Percentiles rank a stretch among this genome's conserved stretches.
phyloP scores from a whole-genome alignment of 2,888 invertebrate genomes.

The Cristatella mucedo region DNA sequence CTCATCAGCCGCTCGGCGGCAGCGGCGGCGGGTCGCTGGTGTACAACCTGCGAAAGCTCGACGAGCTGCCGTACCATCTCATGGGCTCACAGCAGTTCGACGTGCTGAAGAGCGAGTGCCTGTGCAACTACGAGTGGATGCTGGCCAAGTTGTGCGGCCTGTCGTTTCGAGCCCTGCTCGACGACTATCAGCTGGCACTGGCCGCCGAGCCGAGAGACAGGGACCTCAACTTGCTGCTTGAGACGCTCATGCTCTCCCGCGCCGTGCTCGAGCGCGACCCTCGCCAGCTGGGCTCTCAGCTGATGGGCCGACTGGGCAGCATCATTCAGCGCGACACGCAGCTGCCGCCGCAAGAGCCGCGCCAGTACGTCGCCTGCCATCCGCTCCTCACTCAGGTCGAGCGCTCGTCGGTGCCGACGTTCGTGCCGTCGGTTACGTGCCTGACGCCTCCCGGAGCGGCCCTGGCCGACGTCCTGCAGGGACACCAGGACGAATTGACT shows the following conservation, averaged over 20 bases:
- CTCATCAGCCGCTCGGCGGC: too few relatives aligned
- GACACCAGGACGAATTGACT: constrained; percentile 29
- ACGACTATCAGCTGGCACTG: constrained; percentile 51
- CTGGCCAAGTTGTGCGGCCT: constrained; percentile 62
- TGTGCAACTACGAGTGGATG: constrained; percentile 62
- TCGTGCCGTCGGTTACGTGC: constrained; percentile 29
- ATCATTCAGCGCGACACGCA: constrained; percentile 27
- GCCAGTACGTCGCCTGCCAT: constrained; percentile 24
- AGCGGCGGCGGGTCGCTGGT: too few relatives aligned
- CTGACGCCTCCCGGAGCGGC: constrained; percentile 28
- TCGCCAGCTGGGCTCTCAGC: constrained; percentile 60
- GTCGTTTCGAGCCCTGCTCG: constrained; percentile 56
- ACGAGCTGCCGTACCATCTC: constrained; percentile 65
- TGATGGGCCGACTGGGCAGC: constrained; percentile 41
- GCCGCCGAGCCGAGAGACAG: constrained; percentile 22
- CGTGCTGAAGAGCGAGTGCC: constrained; percentile 49
- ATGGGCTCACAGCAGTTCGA: constrained; percentile 44
- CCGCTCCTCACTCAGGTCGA: constrained; percentile 20
- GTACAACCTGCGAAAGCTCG: constrained; percentile 61
- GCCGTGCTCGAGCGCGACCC: constrained; percentile 63
- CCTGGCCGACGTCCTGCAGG: constrained; percentile 27
- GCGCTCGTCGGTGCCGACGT: constrained; percentile 20
- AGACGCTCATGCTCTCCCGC: constrained; percentile 55
- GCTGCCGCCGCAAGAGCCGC: constrained; percentile 25
- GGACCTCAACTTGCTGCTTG: constrained; percentile 44